phyloP scores from a whole-genome alignment of 2,113 vertebrate genomes.

The Poeciliopsis turrubarensis region DNA sequence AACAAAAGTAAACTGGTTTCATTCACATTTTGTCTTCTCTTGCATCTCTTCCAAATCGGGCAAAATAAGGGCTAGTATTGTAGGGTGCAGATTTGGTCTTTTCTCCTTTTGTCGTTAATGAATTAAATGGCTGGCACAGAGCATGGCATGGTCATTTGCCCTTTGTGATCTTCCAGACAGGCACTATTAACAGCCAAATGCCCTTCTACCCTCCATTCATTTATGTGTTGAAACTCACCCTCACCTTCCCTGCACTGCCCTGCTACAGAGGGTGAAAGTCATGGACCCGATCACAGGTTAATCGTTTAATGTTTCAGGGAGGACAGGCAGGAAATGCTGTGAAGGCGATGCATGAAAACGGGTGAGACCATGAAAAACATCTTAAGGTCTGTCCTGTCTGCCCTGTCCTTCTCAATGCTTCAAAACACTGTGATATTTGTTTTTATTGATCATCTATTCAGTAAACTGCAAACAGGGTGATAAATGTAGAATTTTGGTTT shows the following conservation, averaged over 20 bases:
- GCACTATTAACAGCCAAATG: conserved; percentile 63
- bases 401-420: conserved; percentile 50
- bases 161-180: conserved; percentile 49
- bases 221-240: conserved; percentile 57
- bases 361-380: conserved; percentile 36
- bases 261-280: conserved; percentile 44
- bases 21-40: conserved; percentile 11
- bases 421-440: conserved; percentile 59
- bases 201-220: conserved; percentile 58
- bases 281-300: conserved; percentile 51
- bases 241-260: conserved; percentile 34
- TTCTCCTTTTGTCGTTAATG: conserved; percentile 65
- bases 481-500: conserved; percentile 49
- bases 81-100: conserved; percentile 26
- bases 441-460: conserved; percentile 50
- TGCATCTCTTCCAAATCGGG: conserved; percentile 24
- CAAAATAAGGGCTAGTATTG: conserved; percentile 34
- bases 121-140: conserved; percentile 50
- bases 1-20: conserved; percentile 31
- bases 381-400: conserved; percentile 59
- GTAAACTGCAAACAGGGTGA: conserved; percentile 12
- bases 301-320: conserved; percentile 55
- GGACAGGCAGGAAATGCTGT: conserved; percentile 21
- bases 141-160: conserved; percentile 69
- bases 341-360: conserved; percentile 25